Evolutionary conservation across 1,140 invertebrate species (phyloP), one percentile per base, ranked within the genome.

Genomic region (Drosophila trapezifrons): DNA sequence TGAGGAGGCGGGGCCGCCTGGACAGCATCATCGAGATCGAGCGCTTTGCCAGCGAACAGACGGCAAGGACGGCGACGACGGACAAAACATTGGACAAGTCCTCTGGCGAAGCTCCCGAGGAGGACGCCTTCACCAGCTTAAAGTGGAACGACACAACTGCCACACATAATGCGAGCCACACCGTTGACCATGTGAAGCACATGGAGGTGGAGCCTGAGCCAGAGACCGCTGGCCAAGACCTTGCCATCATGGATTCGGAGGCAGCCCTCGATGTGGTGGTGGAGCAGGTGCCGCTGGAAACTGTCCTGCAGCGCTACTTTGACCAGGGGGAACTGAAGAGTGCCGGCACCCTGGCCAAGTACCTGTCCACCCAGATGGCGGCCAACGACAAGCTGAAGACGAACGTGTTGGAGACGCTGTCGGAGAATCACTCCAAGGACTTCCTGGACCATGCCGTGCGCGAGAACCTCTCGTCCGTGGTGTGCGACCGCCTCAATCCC

Each of bases 351-450:
- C 3, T 92, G 42, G 60, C 82, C 29, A 92, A 92, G 54, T 78
- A 80, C 17, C 40, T 92, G 25, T 92, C 91, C 1, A 65, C 60
- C 7, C 62, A 90, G n/a, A 92, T 92, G 91, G 59, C 35, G 6
- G 38, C 27, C 37, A 86, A 91, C 64, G 57, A 84, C 0, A 91
- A 91, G 49, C 63, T 91, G 1, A 91, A 87, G 59, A 82, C 82
- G 1, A 84, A 62, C 56, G 82, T 92, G 17, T 45, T 92, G 43
- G 91, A 92, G 62, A 91, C 80, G 10, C 75, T 92, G n/a, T 92
- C 91, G 10, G 91, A 92, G 66, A 90, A 92, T 69, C 89, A 92
- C 54, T 90, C 91, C 3, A 91, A 91, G 58, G 91, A 92, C 38
- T 92, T 92, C 37, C 64, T 92, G 18, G 91, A 92, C 60, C 87